Percentiles rank a stretch among this genome's conserved stretches.
Conservation (phyloP, 2,113 vertebrate genomes). For the Tylochromis polylepis region DNA sequence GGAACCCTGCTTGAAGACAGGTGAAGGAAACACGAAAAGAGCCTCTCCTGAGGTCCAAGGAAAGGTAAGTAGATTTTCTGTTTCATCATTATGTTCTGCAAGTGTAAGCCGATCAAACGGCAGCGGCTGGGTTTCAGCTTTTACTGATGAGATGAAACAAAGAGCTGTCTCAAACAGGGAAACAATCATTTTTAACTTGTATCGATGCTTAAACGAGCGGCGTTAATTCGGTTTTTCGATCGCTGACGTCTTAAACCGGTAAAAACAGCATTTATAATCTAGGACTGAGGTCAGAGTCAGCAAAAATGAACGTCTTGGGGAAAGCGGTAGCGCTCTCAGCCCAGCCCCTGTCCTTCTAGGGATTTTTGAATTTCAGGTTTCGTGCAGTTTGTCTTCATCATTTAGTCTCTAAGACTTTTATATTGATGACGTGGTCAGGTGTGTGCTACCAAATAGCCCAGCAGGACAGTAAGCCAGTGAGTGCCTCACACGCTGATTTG, state of each 20-base stretch:
- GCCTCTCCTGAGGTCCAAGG: not conserved
- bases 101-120: not conserved
- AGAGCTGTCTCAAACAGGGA: not conserved
- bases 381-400: not conserved
- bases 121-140: not conserved
- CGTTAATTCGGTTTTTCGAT: not conserved
- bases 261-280: not conserved
- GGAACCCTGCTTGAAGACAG: not conserved
- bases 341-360: not conserved
- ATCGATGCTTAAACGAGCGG: not conserved
- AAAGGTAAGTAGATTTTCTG: not conserved
- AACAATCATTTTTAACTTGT: not conserved
- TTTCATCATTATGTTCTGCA: not conserved
- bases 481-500: not conserved
- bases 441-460: not conserved
- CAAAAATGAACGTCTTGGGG: not conserved
- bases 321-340: not conserved
- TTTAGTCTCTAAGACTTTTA: not conserved
- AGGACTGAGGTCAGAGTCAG: not conserved
- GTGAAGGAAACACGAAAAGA: not conserved
- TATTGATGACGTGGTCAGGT: not conserved
- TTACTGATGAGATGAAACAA: not conserved
- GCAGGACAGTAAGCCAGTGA: not conserved
- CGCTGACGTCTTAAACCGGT: not conserved
- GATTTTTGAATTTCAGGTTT: not conserved